Conservation (phyloP, 2,797 vertebrate genomes). For the Sciurus carolinensis region DNA sequence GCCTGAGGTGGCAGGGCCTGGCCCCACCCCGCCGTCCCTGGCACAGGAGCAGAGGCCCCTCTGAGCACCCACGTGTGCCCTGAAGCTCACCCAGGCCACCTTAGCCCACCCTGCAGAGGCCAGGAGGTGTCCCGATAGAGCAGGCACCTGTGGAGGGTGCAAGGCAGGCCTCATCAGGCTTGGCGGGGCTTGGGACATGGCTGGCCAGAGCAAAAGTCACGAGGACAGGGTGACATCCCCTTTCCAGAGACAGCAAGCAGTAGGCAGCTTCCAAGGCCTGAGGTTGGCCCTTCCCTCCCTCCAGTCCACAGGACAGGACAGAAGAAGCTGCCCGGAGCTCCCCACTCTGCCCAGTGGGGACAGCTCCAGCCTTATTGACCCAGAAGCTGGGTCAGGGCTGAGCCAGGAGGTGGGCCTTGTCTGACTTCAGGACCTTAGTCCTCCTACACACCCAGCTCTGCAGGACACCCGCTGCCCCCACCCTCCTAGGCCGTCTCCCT, state of each 20-base stretch:
- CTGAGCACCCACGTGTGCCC: too few relatives aligned
- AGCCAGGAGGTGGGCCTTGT: accelerated
- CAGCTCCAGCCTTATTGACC: not conserved
- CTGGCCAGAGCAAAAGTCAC: too few relatives aligned
- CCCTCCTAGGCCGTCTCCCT: not conserved
- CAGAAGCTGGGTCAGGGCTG: not conserved
- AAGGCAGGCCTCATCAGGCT: accelerated
- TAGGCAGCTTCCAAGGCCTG: not conserved
- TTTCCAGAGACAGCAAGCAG: not conserved
- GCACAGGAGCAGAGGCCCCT: not conserved
- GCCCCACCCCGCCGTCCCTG: too few relatives aligned
- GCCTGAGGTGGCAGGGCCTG: not conserved
- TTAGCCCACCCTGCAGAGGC: not conserved
- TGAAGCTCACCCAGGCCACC: accelerated
- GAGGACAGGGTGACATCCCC: too few relatives aligned
- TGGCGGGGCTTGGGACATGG: accelerated
- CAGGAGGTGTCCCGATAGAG: accelerated
- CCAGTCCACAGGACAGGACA: accelerated
- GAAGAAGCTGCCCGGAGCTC: not conserved
- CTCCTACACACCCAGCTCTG: too few relatives aligned
- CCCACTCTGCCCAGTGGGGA: not conserved
- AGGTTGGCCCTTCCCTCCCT: not conserved
- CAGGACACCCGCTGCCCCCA: too few relatives aligned
- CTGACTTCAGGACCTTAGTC: too few relatives aligned
- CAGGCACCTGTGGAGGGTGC: accelerated